Percentiles rank a stretch among this genome's conserved stretches.
Evolutionary conservation across 1,140 invertebrate genomes (phyloP).

Genomic region (Calephelis virginiensis): DNA sequence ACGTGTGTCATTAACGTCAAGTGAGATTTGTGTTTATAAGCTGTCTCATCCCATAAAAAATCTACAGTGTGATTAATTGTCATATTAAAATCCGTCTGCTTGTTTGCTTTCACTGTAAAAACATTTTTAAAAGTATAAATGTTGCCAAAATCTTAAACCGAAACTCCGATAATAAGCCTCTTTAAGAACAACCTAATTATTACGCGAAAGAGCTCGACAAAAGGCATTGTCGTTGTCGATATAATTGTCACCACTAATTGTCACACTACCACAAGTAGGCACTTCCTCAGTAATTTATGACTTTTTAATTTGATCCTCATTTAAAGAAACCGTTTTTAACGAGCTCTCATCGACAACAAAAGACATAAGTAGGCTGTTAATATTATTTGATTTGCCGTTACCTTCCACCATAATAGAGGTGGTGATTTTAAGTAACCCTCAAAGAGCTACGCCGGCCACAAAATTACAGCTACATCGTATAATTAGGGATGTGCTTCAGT

Average conservation of each 20-base stretch:
- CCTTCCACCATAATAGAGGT: conserved; percentile 47
- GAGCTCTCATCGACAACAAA: conserved; percentile 39
- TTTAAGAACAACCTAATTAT: conserved; percentile 6
- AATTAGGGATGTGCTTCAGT: conserved; percentile 63
- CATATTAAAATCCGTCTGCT: too few species aligned
- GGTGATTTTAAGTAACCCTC: conserved; percentile 51
- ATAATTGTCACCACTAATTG: conserved; percentile 30
- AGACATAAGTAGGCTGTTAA: conserved; percentile 45
- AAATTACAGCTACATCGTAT: conserved; percentile 68
- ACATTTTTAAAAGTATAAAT: neutral
- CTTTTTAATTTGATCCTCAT: conserved; percentile 42
- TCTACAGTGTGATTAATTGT: too few species aligned
- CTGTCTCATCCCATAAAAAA: too few species aligned
- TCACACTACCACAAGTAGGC: conserved; percentile 29
- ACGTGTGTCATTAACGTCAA: too few species aligned
- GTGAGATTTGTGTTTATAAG: too few species aligned
- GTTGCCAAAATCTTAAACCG: conserved; percentile 1
- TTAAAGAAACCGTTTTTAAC: conserved; percentile 48
- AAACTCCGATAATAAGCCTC: neutral
- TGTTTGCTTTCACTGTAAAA: neutral
- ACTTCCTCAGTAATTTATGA: conserved; percentile 51
- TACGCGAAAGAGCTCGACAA: conserved; percentile 6
- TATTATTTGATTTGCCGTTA: conserved; percentile 61
- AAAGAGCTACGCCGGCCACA: conserved; percentile 43
- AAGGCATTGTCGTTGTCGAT: conserved; percentile 14